Evolutionary conservation across 2,888 invertebrate species (phyloP).

Genomic region (Rhaphigaster nebulosa): DNA sequence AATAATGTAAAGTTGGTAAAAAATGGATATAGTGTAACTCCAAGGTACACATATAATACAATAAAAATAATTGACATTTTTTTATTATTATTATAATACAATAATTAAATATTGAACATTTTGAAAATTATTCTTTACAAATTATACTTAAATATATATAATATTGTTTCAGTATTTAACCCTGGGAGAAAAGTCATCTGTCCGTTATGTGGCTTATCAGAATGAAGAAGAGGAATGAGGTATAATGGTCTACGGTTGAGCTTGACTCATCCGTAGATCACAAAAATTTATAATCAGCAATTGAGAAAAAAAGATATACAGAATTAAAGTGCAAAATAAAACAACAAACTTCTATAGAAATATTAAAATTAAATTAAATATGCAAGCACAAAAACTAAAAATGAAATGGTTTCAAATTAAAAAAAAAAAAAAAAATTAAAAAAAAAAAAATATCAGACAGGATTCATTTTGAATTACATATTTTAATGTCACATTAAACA

Average conservation of each 20-base stretch:
- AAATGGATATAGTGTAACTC: no score
- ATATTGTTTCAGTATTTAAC: slow-evolving; percentile 83
- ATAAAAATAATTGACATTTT: no score
- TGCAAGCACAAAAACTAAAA: slow-evolving; percentile 15
- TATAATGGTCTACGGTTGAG: slow-evolving; percentile 63
- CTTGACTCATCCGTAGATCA: slow-evolving; percentile 47
- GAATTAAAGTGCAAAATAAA: slow-evolving; percentile 4
- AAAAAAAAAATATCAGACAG: slow-evolving; percentile 29
- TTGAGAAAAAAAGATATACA: slow-evolving; percentile 28
- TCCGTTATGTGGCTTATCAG: slow-evolving; percentile 95
- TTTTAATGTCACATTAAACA: slow-evolving; percentile 28
- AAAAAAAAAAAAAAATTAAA: slow-evolving; percentile 45
- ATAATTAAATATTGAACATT: no score
- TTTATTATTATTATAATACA: no score
- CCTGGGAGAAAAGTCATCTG: slow-evolving; percentile 91
- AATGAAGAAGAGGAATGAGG: slow-evolving; percentile 85
- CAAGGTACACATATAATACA: no score
- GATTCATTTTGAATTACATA: slow-evolving; percentile 45
- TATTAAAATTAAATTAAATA: neutral
- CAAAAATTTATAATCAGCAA: neutral
- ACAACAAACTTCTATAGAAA: neutral
- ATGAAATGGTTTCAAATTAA: neutral
- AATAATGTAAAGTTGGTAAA: no score
- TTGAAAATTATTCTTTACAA: neutral
- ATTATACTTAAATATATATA: neutral